Evolutionary conservation across 2,888 invertebrate species (phyloP).

Genomic region (Aleiodes leptofemur): DNA sequence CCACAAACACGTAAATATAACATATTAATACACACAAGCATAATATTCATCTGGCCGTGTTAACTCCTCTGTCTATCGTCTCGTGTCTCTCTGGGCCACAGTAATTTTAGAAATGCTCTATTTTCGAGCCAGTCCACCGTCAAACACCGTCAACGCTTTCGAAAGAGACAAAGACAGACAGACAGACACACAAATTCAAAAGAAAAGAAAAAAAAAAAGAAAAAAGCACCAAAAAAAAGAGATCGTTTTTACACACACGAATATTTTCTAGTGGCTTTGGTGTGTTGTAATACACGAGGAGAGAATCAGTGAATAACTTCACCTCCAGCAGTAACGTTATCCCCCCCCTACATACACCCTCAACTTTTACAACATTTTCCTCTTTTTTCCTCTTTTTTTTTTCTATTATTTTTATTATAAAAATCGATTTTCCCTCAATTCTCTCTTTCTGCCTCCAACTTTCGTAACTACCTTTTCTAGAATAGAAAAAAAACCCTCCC

Average conservation of each 20-base stretch:
- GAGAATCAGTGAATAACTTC: conserved; percentile 16
- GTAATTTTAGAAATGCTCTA: conserved; percentile 67
- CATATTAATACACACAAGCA: conserved; percentile 8
- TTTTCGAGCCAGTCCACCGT: conserved; percentile 67
- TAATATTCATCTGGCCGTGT: conserved; percentile 26
- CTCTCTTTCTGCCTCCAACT: background rate
- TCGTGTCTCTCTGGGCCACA: conserved; percentile 34
- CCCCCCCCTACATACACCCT: background rate
- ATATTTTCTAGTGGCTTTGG: conserved; percentile 13
- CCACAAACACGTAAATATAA: background rate
- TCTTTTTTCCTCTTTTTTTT: conserved; percentile 8
- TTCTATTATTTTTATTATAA: background rate
- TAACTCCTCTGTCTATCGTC: conserved; percentile 39
- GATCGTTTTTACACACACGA: conserved; percentile 40
- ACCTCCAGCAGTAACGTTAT: conserved; percentile 31
- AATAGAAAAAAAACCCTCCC: no score
- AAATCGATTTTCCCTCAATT: conserved; percentile 5
- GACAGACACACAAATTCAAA: background rate
- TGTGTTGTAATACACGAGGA: conserved; percentile 16
- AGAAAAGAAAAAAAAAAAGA: no score
- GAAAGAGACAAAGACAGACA: conserved; percentile 38
- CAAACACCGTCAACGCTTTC: conserved; percentile 26
- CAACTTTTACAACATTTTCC: background rate
- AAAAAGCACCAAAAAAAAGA: background rate
- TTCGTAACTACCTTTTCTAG: conserved; percentile 5